Conservation (phyloP, 2,797 vertebrate species). For the Perodicticus potto region DNA sequence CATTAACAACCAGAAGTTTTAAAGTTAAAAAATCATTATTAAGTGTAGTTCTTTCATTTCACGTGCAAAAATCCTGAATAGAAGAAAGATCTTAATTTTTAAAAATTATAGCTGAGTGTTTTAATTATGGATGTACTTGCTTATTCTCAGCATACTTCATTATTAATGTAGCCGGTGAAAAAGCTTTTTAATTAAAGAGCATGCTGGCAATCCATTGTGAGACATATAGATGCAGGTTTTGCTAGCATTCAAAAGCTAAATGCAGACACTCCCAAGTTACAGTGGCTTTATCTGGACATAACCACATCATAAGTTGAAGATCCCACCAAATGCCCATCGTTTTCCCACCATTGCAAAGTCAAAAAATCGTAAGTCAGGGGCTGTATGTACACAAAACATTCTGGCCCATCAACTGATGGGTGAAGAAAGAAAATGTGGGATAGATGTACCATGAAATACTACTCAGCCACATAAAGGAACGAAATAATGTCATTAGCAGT, state of each 20-base stretch:
- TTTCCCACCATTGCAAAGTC: neutral
- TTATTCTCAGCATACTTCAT: constrained; percentile 82
- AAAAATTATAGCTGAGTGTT: constrained; percentile 78
- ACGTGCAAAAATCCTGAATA: constrained; percentile 75
- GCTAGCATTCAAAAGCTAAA: constrained; percentile 61
- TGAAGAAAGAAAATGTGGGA: neutral
- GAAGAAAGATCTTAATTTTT: constrained; percentile 79
- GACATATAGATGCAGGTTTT: constrained; percentile 76
- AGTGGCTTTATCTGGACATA: neutral
- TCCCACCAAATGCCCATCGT: neutral
- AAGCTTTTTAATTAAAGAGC: constrained; percentile 84
- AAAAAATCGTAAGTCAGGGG: neutral
- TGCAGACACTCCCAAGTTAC: neutral
- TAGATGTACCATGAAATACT: neutral
- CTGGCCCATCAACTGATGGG: neutral
- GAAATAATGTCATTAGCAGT: neutral
- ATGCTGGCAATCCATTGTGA: constrained; percentile 81
- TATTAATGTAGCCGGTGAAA: constrained; percentile 82
- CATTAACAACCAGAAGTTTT: constrained; percentile 58
- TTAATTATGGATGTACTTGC: constrained; percentile 84
- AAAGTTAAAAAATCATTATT: constrained; percentile 70
- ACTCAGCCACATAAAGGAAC: neutral
- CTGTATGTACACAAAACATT: neutral
- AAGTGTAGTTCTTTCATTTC: constrained; percentile 72
- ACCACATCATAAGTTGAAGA: neutral